A percentile compares a stretch with the other conserved stretches of the same genome.
These are phyloP conservation scores for Eurosta solidaginis DNA, from an alignment of 1,140 invertebrate species.

Conservation along the genomic window DNA sequence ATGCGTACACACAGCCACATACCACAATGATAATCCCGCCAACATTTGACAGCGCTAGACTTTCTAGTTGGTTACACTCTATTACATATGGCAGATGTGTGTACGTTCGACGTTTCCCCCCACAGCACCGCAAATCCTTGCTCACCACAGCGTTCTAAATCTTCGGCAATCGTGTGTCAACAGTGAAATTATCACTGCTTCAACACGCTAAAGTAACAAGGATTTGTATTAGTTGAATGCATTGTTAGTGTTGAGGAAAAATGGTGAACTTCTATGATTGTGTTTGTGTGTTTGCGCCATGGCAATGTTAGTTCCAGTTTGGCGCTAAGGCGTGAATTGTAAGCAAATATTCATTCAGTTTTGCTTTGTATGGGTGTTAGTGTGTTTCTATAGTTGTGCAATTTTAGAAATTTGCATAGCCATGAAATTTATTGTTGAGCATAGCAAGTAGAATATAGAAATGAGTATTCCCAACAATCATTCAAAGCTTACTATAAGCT, in stretches of 20 bases:
- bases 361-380: not conserved
- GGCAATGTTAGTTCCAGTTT: not conserved
- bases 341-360: not conserved
- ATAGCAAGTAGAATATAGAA: not conserved
- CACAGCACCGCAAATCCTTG: not conserved
- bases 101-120: not conserved
- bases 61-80: too few relatives aligned
- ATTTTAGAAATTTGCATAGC: constrained; percentile 12
- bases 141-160: not conserved
- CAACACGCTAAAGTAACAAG: constrained; percentile 18
- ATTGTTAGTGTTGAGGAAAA: constrained; percentile 1
- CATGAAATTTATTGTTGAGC: constrained; percentile 22
- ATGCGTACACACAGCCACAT: too few relatives aligned
- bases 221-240: constrained; percentile 6
- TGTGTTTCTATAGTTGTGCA: not conserved
- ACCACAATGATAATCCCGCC: not conserved
- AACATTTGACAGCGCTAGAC: not conserved
- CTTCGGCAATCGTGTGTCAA: constrained; percentile 26
- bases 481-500: too few relatives aligned
- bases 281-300: too few relatives aligned
- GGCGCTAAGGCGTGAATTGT: constrained; percentile 2
- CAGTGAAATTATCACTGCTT: constrained; percentile 26
- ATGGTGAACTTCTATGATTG: not conserved
- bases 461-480: too few relatives aligned
- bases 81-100: not conserved